These are phyloP conservation scores for Drosophila trichaetosa DNA, from an alignment of 2,888 invertebrate species.

Conservation along the genomic window DNA sequence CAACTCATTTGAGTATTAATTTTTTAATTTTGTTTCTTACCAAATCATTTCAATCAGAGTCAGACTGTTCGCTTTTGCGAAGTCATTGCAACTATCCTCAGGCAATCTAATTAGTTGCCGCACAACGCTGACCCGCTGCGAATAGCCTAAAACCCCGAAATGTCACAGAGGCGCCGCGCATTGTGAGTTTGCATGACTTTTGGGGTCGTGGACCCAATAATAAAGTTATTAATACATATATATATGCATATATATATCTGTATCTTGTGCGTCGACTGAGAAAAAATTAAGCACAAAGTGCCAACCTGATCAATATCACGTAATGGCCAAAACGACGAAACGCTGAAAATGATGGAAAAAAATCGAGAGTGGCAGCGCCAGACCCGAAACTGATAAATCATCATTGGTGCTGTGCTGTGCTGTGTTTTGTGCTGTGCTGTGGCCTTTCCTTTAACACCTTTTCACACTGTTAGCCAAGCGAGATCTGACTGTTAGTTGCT, in stretches of 20 bases:
- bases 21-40: conserved; percentile 17
- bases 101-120: conserved; percentile 29
- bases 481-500: conserved; percentile 23
- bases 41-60: conserved; percentile 57
- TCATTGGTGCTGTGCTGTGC: conserved; percentile 1
- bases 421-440: neutral
- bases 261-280: conserved; percentile 5
- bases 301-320: conserved; percentile 62
- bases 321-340: conserved; percentile 28
- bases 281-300: conserved; percentile 8
- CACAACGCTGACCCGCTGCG: conserved; percentile 29
- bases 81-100: conserved; percentile 46
- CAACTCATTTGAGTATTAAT: conserved; percentile 42
- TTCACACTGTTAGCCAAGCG: conserved; percentile 26
- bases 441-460: conserved; percentile 47
- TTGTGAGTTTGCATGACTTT: conserved; percentile 36
- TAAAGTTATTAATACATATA: conserved; percentile 27
- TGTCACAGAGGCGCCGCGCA: conserved; percentile 15
- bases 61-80: conserved; percentile 19
- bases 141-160: conserved; percentile 3
- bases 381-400: conserved; percentile 50
- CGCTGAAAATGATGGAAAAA: conserved; percentile 6
- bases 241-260: neutral
- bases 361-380: conserved; percentile 10
- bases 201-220: conserved; percentile 33